These are phyloP conservation scores for Caenorhabditis briggsae DNA, from an alignment of 1,140 invertebrate genomes.

Conservation along the genomic window DNA sequence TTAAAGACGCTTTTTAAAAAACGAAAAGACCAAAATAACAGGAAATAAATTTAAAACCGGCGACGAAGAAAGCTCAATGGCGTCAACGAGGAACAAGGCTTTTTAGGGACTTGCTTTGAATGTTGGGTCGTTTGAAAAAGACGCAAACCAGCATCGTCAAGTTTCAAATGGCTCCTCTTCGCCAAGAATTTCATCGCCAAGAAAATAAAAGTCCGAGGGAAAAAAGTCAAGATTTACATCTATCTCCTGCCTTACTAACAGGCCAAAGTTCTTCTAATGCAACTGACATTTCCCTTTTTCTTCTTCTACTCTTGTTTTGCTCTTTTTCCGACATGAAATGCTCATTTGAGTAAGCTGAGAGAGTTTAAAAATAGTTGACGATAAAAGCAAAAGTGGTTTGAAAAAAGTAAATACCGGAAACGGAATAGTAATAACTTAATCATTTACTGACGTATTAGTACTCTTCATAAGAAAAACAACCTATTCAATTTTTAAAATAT, in stretches of 20 bases:
- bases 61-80: background rate
- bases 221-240: slow-evolving; percentile 45
- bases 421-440: background rate
- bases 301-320: background rate
- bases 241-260: slow-evolving; percentile 40
- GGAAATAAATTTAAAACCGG: slow-evolving; percentile 40
- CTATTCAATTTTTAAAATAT: background rate
- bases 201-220: background rate
- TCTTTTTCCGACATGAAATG: slow-evolving; percentile 26
- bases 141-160: background rate
- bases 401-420: background rate
- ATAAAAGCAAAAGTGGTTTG: background rate
- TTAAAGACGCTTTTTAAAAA: slow-evolving; percentile 8
- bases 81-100: slow-evolving; percentile 1
- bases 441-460: slow-evolving; percentile 31
- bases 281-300: slow-evolving; percentile 24
- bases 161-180: background rate
- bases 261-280: slow-evolving; percentile 49
- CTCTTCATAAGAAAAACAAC: background rate
- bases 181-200: background rate
- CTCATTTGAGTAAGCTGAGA: slow-evolving; percentile 35
- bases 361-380: slow-evolving; percentile 22
- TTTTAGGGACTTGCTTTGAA: background rate
- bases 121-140: background rate
- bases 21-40: slow-evolving; percentile 4